Evolutionary conservation across 2,113 vertebrate species (phyloP).

Genomic region (Saccopteryx leptura): DNA sequence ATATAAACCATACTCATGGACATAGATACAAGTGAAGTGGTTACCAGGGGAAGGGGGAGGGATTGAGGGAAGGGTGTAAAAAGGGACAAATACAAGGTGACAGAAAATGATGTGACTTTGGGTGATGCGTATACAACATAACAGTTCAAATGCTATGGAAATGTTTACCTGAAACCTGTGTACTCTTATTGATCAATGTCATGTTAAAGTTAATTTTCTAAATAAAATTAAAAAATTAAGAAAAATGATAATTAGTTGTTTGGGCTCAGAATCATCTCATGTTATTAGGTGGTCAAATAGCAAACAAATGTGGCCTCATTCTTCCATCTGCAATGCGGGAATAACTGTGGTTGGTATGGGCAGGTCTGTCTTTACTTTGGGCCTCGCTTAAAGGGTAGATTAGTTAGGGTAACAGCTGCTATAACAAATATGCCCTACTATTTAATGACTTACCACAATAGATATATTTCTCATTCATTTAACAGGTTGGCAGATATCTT

Average conservation of each 20-base stretch:
- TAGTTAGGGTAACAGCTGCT: neutral
- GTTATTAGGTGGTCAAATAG: neutral
- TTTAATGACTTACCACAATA: neutral
- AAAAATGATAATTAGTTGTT: neutral
- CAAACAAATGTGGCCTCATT: neutral
- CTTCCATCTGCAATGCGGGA: neutral
- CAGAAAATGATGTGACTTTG: too few relatives aligned
- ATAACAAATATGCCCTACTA: neutral
- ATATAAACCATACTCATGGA: too few relatives aligned
- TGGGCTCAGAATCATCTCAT: neutral
- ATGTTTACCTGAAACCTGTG: too few relatives aligned
- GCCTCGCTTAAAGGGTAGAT: neutral
- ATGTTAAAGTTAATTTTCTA: too few relatives aligned
- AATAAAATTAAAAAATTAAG: too few relatives aligned
- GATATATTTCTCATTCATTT: slow-evolving; percentile 4
- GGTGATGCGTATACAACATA: too few relatives aligned
- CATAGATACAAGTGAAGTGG: too few relatives aligned
- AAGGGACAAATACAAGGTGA: too few relatives aligned
- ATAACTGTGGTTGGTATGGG: neutral
- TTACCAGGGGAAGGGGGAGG: too few relatives aligned
- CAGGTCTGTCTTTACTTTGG: slow-evolving; percentile 17
- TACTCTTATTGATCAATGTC: too few relatives aligned
- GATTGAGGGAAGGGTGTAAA: too few relatives aligned
- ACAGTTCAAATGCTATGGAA: too few relatives aligned
- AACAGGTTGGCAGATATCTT: neutral